These are phyloP conservation scores for Bufo bufo DNA, from an alignment of 2,113 vertebrate genomes.

Conservation along the genomic window DNA sequence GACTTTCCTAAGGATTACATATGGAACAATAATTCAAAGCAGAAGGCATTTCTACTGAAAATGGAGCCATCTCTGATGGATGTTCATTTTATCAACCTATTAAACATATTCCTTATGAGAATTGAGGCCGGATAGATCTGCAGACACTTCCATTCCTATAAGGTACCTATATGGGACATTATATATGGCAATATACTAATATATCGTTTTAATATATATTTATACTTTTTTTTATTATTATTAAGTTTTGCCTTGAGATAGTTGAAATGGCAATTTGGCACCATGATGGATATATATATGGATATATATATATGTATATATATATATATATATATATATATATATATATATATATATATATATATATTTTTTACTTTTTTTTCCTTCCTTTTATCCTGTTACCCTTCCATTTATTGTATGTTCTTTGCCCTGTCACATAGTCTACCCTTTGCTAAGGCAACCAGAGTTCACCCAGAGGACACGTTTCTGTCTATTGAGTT, in stretches of 20 bases:
- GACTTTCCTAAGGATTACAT: constrained; percentile 81
- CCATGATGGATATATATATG: background rate
- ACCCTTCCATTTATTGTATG: constrained; percentile 26
- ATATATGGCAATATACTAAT: background rate
- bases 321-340: constrained; percentile 26
- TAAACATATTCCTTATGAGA: constrained; percentile 71
- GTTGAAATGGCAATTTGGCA: background rate
- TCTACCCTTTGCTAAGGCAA: constrained; percentile 82
- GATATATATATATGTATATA: background rate
- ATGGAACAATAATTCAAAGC: constrained; percentile 81
- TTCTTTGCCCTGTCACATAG: constrained; percentile 69
- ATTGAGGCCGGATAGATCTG: constrained; percentile 63
- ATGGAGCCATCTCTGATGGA: constrained; percentile 73
- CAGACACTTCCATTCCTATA: constrained; percentile 64
- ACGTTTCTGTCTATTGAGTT: constrained; percentile 91
- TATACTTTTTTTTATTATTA: background rate
- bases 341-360: constrained; percentile 22
- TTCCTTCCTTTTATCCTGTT: background rate
- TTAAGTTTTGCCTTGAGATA: background rate
- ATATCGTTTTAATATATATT: too few species aligned
- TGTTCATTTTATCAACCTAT: constrained; percentile 68
- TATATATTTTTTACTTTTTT: background rate
- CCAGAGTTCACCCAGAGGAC: constrained; percentile 92
- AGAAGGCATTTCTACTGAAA: constrained; percentile 77
- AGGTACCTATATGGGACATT: constrained; percentile 64